Base-by-base conservation (phyloP, 2,797 vertebrate species). In the Melanotaenia pygmaea region DNA sequence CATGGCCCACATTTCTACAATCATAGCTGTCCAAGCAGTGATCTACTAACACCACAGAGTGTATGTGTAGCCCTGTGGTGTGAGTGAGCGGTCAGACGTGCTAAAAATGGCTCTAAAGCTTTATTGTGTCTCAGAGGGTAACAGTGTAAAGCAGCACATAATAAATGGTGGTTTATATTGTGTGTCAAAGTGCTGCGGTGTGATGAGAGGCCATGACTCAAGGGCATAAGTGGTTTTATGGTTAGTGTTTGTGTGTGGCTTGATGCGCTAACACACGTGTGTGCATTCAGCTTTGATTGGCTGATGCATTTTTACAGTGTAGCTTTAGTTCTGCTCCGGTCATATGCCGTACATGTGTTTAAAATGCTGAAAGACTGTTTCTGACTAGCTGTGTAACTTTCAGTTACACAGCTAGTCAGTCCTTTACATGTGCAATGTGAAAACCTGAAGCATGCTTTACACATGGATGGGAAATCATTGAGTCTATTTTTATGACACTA, bases 51-150 rank as follows among this genome's bases (percentile, higher is more conserved):
- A 59, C 11, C 71, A 45, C 68, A n/a, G 5, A 51, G 76, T 78
- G 70, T 78, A 57, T 74, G 79, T 78, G 76, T 11, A n/a, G 75
- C 68, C 0, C 62, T 64, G 70, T 38, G 77, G 78, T 82, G 83
- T 82, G 82, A 84, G 58, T 16, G 77, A 71, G 74, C n/a, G 22
- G 66, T 72, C 79, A 77, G 77, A 54, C 67, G 11, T 63, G 47
- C 70, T 87, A 83, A 82, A 84, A 82, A 86, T 37, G 64, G 63
- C 59, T 79, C 57, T 64, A 16, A 74, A 47, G 45, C 45, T 47
- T 47, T 47, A 47, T 47, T 70, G 32, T 70, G 32, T 73, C 47
- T 64, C 13, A 8, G 50, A 64, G 77, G 83, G 64, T 63, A 65
- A 75, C 47, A 40, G 53, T 43, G 56, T 68, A 32, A 77, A 57